Percentiles rank a stretch among this genome's conserved stretches.
These are phyloP conservation scores for Ornithoptera priamus DNA, from an alignment of 2,888 invertebrate genomes.

Conservation along the genomic window DNA sequence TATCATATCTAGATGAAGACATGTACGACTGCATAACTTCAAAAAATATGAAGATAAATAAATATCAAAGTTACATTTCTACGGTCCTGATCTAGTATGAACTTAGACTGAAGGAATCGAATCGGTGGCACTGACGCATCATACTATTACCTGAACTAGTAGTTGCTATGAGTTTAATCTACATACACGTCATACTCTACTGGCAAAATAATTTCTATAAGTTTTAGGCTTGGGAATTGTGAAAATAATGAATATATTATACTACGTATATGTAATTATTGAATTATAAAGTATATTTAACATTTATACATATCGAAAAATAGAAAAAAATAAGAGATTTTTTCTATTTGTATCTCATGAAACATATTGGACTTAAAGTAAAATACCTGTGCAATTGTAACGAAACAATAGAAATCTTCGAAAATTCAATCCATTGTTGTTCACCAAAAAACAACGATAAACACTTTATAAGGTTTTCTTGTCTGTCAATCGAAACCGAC, in stretches of 20 bases:
- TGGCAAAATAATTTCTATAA: background rate
- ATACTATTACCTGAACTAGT: background rate
- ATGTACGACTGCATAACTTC: too few species aligned
- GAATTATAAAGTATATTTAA: too few species aligned
- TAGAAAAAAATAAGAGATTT: background rate
- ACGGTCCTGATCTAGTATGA: background rate
- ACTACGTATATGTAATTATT: too few species aligned
- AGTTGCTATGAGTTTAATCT: background rate
- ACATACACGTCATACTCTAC: background rate
- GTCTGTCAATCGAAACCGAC: constrained; percentile 2
- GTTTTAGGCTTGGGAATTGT: too few species aligned
- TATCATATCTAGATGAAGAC: too few species aligned
- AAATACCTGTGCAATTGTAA: background rate
- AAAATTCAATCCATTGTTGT: constrained; percentile 17
- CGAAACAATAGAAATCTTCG: background rate
- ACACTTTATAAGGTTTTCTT: background rate
- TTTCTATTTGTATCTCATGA: background rate
- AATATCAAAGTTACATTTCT: background rate
- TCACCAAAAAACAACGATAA: constrained; percentile 6
- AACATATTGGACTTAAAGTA: background rate
- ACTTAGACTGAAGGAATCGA: background rate
- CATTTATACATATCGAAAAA: too few species aligned
- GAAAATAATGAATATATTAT: too few species aligned
- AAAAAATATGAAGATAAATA: background rate
- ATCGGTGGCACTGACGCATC: background rate